Evolutionary conservation across 37 sponge, comb jelly and placozoan genomes (phyloP).

Genomic region (Beroe forskalii): DNA sequence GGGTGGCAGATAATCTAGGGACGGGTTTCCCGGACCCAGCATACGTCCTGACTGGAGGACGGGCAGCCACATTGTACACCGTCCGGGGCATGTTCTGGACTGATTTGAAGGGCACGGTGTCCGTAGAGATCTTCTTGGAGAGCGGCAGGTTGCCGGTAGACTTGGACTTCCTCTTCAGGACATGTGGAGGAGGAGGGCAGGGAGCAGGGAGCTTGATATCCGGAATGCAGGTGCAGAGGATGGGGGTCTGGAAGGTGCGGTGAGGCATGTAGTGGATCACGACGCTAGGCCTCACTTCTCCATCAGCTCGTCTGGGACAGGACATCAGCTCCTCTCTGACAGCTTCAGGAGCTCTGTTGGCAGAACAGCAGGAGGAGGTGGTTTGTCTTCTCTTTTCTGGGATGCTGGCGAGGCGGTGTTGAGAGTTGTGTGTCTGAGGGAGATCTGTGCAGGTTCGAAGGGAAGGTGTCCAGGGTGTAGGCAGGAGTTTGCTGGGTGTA

Average conservation of each 20-base stretch:
- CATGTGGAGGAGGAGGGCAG: background rate
- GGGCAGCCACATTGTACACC: background rate
- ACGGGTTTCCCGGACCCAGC: background rate
- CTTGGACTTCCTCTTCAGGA: background rate
- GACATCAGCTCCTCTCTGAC: background rate
- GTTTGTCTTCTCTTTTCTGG: too few relatives aligned
- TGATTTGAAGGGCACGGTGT: background rate
- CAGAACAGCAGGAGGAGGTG: background rate
- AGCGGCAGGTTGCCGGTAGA: background rate
- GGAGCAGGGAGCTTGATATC: background rate
- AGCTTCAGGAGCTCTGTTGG: background rate
- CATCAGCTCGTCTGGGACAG: background rate
- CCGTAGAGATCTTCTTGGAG: background rate
- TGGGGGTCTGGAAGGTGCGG: slow-evolving; percentile 46
- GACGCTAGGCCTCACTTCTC: slow-evolving; percentile 18
- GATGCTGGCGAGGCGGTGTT: too few relatives aligned
- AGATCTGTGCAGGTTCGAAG: background rate
- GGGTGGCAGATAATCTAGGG: background rate
- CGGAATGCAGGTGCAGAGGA: slow-evolving; percentile 46
- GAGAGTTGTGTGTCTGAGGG: too few relatives aligned
- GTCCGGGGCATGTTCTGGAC: background rate
- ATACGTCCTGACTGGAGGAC: background rate
- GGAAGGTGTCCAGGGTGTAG: too few relatives aligned
- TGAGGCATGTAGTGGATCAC: slow-evolving; percentile 65
- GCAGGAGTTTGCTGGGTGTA: too few relatives aligned